Evolutionary conservation across 2,113 vertebrate genomes (phyloP).

Genomic region (Nyctibius bracteatus): DNA sequence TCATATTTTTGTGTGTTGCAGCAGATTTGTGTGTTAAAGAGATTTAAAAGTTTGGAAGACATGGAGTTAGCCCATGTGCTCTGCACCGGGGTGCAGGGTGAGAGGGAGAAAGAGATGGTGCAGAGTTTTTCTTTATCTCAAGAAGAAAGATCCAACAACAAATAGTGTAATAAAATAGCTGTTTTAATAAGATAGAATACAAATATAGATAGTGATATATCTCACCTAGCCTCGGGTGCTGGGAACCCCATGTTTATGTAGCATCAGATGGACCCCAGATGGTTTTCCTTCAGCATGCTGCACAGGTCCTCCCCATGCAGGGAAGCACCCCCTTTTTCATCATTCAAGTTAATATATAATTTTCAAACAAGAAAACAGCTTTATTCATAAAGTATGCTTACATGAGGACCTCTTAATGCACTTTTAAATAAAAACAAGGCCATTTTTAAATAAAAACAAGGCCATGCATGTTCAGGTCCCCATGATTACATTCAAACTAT

Average conservation of each 20-base stretch:
- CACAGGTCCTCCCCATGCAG: neutral
- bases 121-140: neutral
- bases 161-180: neutral
- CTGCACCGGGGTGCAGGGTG: neutral
- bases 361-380: neutral
- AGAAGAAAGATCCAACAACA: neutral
- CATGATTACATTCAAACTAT: neutral
- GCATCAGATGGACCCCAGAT: neutral
- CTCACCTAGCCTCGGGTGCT: neutral
- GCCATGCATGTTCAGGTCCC: neutral
- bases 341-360: neutral
- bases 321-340: neutral
- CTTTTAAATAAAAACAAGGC: neutral
- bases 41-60: neutral
- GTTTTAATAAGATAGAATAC: neutral
- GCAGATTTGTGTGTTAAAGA: no score
- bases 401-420: neutral
- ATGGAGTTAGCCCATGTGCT: accelerated
- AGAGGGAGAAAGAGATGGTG: neutral
- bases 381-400: neutral
- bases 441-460: neutral
- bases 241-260: neutral
- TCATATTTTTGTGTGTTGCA: neutral
- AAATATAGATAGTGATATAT: neutral
- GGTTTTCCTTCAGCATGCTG: neutral